Conservation (phyloP, 2,888 invertebrate species). For the Oeneis ivallda region DNA sequence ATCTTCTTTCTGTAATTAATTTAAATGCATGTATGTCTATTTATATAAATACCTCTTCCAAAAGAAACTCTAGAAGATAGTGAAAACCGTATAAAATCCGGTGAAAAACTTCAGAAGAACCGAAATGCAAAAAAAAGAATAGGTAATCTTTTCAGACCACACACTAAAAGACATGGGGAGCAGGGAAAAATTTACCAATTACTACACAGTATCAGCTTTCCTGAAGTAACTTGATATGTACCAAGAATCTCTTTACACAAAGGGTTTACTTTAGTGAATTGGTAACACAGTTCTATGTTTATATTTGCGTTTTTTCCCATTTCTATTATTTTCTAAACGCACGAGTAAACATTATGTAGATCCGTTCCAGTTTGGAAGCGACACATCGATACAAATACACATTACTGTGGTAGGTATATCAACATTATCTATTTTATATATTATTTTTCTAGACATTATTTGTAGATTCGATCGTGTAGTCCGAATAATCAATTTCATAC, state of each 20-base stretch:
- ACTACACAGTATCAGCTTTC: constrained; percentile 19
- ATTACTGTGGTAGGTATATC: not conserved
- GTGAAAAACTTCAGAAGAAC: no score
- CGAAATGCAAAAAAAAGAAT: no score
- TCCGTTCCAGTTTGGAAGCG: not conserved
- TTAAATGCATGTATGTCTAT: no score
- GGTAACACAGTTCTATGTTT: not conserved
- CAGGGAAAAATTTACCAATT: not conserved
- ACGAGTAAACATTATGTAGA: not conserved
- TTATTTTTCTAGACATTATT: no score
- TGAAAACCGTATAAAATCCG: no score
- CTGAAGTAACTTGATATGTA: not conserved
- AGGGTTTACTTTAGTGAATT: constrained; percentile 15
- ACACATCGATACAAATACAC: not conserved
- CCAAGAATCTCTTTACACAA: constrained; percentile 4
- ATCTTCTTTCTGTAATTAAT: no score
- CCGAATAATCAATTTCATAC: no score
- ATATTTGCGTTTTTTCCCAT: constrained; percentile 3
- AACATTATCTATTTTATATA: no score
- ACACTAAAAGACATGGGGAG: not conserved
- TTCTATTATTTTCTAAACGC: not conserved
- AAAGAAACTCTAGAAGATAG: no score
- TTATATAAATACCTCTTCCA: no score
- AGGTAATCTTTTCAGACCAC: not conserved
- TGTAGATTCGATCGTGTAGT: no score